These are phyloP conservation scores for Euspilapteryx auroguttella DNA, from an alignment of 2,888 invertebrate species.

Conservation along the genomic window DNA sequence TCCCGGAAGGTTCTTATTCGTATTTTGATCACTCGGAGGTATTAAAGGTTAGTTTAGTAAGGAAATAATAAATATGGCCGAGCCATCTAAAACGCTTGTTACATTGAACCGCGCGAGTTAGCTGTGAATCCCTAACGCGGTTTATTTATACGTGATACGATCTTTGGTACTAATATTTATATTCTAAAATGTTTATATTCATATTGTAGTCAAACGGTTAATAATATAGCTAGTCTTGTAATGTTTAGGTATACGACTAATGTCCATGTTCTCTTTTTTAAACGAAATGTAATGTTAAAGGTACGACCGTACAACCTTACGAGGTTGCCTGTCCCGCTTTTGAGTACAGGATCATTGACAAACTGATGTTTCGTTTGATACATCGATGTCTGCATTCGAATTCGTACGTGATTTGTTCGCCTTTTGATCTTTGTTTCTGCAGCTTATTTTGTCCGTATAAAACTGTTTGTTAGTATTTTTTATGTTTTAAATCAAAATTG, in stretches of 20 bases:
- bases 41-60: constrained; percentile 2
- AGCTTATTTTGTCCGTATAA: too few relatives aligned
- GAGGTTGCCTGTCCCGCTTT: background rate
- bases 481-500: background rate
- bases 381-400: too few relatives aligned
- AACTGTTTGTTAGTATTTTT: background rate
- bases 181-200: background rate
- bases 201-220: constrained; percentile 3
- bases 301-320: background rate
- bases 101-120: background rate
- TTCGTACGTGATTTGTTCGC: too few relatives aligned
- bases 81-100: background rate
- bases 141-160: constrained; percentile 1
- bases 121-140: background rate
- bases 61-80: constrained; percentile 1
- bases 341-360: background rate
- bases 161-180: constrained; percentile 4
- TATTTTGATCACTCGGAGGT: constrained; percentile 2
- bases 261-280: background rate
- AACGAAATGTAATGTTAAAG: too few relatives aligned
- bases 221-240: constrained; percentile 3
- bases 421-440: too few relatives aligned
- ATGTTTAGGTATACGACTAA: background rate
- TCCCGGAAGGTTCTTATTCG: constrained; percentile 1
- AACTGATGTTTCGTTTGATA: too few relatives aligned